Percentiles rank a stretch among this genome's conserved stretches.
These are phyloP conservation scores for Bombus turneri DNA, from an alignment of 1,140 invertebrate genomes.

Conservation along the genomic window DNA sequence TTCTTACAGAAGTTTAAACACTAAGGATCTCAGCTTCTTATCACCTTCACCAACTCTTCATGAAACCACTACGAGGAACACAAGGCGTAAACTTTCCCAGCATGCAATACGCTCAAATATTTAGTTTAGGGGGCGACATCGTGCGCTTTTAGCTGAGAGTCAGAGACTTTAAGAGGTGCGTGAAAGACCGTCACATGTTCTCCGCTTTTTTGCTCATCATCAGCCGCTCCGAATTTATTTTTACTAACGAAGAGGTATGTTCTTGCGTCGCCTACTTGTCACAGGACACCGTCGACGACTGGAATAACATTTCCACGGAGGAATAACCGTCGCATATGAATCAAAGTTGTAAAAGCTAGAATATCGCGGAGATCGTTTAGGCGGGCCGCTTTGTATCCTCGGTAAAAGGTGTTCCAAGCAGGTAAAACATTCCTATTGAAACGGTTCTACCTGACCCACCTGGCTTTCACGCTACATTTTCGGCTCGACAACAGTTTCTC, in stretches of 20 bases:
- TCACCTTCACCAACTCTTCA: background rate
- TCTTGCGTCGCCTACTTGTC: background rate
- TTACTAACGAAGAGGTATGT: slow-evolving; percentile 21
- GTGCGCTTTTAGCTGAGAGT: background rate
- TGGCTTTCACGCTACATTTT: slow-evolving; percentile 67
- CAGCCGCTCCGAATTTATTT: slow-evolving; percentile 32
- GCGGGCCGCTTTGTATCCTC: slow-evolving; percentile 52
- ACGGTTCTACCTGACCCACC: slow-evolving; percentile 75
- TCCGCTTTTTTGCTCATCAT: background rate
- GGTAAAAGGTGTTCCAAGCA: slow-evolving; percentile 67
- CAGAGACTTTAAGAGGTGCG: slow-evolving; percentile 9
- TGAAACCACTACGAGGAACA: background rate
- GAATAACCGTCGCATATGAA: background rate
- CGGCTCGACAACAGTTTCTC: slow-evolving; percentile 36
- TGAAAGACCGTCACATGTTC: background rate
- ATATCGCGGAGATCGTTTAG: slow-evolving; percentile 23
- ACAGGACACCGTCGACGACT: background rate
- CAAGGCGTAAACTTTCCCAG: slow-evolving; percentile 36
- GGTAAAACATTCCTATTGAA: slow-evolving; percentile 69
- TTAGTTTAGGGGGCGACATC: slow-evolving; percentile 5
- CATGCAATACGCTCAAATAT: slow-evolving; percentile 7
- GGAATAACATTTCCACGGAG: slow-evolving; percentile 38
- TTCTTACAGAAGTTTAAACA: background rate
- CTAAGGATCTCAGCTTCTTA: background rate
- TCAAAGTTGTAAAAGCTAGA: slow-evolving; percentile 46